Evolutionary conservation across 2,113 vertebrate genomes (phyloP), one percentile per base, ranked within the genome.

Genomic region (Microtus pennsylvanicus): DNA sequence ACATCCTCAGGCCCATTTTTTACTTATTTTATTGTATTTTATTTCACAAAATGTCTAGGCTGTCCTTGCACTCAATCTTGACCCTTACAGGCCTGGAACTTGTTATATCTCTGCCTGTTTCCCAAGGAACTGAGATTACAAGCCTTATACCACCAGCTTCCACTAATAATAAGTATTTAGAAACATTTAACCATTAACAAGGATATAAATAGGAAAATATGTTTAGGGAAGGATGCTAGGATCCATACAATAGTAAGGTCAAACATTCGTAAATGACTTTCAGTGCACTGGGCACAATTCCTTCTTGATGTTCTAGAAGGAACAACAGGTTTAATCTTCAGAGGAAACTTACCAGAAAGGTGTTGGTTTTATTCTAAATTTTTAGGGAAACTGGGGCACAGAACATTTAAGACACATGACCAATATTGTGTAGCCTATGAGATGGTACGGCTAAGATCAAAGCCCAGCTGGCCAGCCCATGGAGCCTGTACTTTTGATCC

Each of bases 301-400:
- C n/a, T 58, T 75, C 45, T 42, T 67, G 7, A 5, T 9, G 5
- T 67, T 94, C 91, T 65, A 35, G 24, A 70, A 89, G 38, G 58
- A 95, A 70, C 45, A 50, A 83, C 14, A 85, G 72, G 12, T 38
- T 76, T 88, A 22, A 67, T 78, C 58, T 70, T 86, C 19, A 83
- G 33, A 13, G 2, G 55, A 74, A 78, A 35, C 8, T 30, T 88
- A 33, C 9, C 22, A 77, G 61, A 7, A 35, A 16, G 7, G 21
- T 91, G 69, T 90, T 87, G 30, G 33, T 90, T 86, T 92, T 80
- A 74, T 94, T 78, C 10, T 45, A 55, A 65, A 69, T 74, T 55
- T 77, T 61, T 24, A 35, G 69, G 77, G 72, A 90, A 94, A 78
- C 6, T 11, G 65, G 58, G 55, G 38, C 58, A 92, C 28, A 38